A percentile compares a stretch with the other conserved stretches of the same genome.
Conservation (phyloP, 2,113 vertebrate species). For the Tenrec ecaudatus region DNA sequence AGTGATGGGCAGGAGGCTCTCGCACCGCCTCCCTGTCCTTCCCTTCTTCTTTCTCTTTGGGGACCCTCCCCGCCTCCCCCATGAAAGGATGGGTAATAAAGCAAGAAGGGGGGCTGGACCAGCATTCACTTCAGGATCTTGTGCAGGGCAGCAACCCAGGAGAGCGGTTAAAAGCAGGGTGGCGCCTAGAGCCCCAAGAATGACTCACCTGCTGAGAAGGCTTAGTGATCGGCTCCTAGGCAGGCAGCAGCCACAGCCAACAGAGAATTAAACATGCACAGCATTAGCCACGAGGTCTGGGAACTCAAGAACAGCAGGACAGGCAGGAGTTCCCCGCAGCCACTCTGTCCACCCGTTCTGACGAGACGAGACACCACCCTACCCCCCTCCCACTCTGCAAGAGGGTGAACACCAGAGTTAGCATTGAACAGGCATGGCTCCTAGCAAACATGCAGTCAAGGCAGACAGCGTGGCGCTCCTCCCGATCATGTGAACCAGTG, state of each 20-base stretch:
- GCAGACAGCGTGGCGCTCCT: not conserved
- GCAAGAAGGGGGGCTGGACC: not conserved
- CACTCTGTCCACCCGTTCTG: not conserved
- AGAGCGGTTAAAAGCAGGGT: not conserved
- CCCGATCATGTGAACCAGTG: not conserved
- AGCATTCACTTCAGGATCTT: not conserved
- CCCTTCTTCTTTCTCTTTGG: conserved; percentile 17
- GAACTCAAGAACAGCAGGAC: conserved; percentile 83
- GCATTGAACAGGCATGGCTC: not conserved
- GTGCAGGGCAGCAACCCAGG: not conserved
- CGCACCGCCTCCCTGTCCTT: not conserved
- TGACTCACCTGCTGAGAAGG: conserved; percentile 94
- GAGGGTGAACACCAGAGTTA: not conserved
- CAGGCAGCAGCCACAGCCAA: conserved; percentile 90
- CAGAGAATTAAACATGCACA: conserved; percentile 92
- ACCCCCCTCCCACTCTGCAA: not conserved
- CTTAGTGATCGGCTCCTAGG: conserved; percentile 98
- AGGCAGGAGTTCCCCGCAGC: conserved; percentile 21
- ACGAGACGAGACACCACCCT: no score
- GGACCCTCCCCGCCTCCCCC: not conserved
- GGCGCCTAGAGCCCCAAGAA: conserved; percentile 25
- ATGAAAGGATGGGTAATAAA: not conserved
- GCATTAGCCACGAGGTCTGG: conserved; percentile 84
- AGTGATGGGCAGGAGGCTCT: not conserved
- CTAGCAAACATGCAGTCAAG: not conserved